phyloP scores from a whole-genome alignment of 2,888 invertebrate genomes.

The Eurytoma adleriae region DNA sequence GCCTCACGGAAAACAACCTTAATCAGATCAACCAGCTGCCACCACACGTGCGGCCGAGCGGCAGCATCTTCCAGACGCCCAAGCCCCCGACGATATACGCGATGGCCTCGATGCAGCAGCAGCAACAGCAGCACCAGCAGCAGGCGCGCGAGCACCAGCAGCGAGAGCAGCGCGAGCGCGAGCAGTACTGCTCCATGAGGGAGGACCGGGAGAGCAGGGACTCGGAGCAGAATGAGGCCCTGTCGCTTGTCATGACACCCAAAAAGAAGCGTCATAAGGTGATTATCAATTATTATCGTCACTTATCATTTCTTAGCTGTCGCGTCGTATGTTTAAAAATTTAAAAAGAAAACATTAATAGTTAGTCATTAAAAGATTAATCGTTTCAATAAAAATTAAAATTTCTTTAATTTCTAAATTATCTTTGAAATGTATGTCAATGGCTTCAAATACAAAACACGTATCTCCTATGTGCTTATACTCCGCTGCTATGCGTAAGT shows the following conservation, averaged over 20 bases:
- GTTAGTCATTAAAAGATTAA: too few species aligned
- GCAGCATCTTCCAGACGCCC: slow-evolving; percentile 89
- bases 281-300: slow-evolving; percentile 54
- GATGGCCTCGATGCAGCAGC: slow-evolving; percentile 76
- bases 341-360: too few species aligned
- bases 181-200: slow-evolving; percentile 72
- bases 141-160: slow-evolving; percentile 75
- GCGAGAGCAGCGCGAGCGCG: slow-evolving; percentile 77
- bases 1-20: slow-evolving; percentile 77
- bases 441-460: too few species aligned
- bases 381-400: too few species aligned
- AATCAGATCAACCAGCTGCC: slow-evolving; percentile 79
- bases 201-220: slow-evolving; percentile 77
- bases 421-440: too few species aligned
- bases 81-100: slow-evolving; percentile 81
- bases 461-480: too few species aligned
- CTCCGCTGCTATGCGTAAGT: too few species aligned
- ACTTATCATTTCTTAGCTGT: not conserved
- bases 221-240: slow-evolving; percentile 94
- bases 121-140: slow-evolving; percentile 78
- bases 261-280: slow-evolving; percentile 98
- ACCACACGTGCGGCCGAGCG: slow-evolving; percentile 82
- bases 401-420: too few species aligned
- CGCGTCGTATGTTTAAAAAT: too few species aligned
- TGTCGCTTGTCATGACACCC: slow-evolving; percentile 95